phyloP scores from a whole-genome alignment of 2,888 invertebrate species.

The Atethmia centrago region DNA sequence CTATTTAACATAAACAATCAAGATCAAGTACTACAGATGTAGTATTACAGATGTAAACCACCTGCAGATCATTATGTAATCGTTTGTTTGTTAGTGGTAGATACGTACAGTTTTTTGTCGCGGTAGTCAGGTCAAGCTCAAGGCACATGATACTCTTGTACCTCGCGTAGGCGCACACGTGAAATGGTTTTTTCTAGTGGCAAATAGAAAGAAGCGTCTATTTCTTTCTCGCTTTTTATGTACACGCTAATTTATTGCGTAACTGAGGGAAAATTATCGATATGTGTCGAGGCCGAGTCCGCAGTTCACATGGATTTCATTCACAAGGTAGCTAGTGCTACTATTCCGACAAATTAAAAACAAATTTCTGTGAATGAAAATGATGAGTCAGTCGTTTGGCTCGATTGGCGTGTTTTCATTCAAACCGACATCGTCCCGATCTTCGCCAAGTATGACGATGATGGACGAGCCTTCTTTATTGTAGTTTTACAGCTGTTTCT shows the following conservation, averaged over 20 bases:
- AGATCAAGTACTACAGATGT: conserved; percentile 54
- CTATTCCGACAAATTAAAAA: conserved; percentile 64
- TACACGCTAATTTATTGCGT: conserved; percentile 30
- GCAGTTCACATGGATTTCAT: conserved; percentile 44
- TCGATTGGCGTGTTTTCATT: conserved; percentile 77
- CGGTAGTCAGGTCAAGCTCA: conserved; percentile 79
- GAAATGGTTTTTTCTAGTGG: conserved; percentile 29
- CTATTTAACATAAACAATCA: conserved; percentile 45
- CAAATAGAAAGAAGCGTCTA: conserved; percentile 20
- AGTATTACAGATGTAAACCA: conserved; percentile 61
- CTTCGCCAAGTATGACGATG: conserved; percentile 71
- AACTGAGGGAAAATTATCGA: conserved; percentile 59
- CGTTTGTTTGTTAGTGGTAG: conserved; percentile 69
- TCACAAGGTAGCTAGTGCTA: conserved; percentile 50
- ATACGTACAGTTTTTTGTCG: conserved; percentile 65
- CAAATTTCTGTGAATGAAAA: conserved; percentile 82
- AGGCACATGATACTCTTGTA: conserved; percentile 68
- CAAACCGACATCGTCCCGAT: conserved; percentile 68
- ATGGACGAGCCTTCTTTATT: conserved; percentile 64
- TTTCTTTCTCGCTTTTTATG: conserved; percentile 28
- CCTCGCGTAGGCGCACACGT: conserved; percentile 33
- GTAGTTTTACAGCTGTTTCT: conserved; percentile 50
- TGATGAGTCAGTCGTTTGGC: conserved; percentile 84
- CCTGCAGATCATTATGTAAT: conserved; percentile 74
- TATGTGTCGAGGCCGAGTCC: conserved; percentile 53